Base-by-base conservation (phyloP, 1,140 invertebrate species). In the Coelopa frigida region DNA sequence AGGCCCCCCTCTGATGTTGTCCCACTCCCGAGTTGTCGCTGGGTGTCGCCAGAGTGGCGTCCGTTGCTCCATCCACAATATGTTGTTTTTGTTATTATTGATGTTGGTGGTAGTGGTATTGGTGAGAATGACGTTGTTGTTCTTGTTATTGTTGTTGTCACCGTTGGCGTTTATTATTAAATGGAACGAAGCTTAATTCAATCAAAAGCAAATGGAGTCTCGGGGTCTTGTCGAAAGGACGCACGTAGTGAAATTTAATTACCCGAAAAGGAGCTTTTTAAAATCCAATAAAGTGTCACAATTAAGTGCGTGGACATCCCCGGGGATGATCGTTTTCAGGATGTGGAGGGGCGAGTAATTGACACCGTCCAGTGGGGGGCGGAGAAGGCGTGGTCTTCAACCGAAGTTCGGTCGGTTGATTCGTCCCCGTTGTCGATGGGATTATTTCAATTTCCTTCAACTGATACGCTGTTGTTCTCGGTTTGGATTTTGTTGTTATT, bases 221-320 rank as follows among this genome's bases (percentile, higher is more conserved):
- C 5, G n/a, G 5, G 18, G 15, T 26, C 24, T n/a, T 37, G 27
- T 23, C 12, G 8, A n/a, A 37, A 20, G 5, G 20, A 6, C 39
- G 11, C 42, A 44, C 17, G 23, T 27, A 37, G 27, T 24, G 23
- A 23, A 46, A 46, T 46, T 46, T 46, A 46, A 46, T 46, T 46
- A 46, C n/a, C 23, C 7, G 38, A 12, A 22, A 36, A 37, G 22
- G 39, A 42, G 12, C 23, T 29, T 44, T 38, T 49, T 49, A 44
- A 49, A 39, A 49, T 44, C 42, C 36, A 49, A 49, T 44, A 49
- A 49, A 49, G 35, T 44, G 27, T 24, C 35, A 33, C 20, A 48
- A 42, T 42, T 42, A 35, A 36, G 32, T 26, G 39, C 15, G 22
- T 40, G 17, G 24, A 41, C 41, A 32, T 20, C 35, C 20, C 26